Conservation (phyloP, 1,140 invertebrate species). For the Scaptomyza pallida region DNA sequence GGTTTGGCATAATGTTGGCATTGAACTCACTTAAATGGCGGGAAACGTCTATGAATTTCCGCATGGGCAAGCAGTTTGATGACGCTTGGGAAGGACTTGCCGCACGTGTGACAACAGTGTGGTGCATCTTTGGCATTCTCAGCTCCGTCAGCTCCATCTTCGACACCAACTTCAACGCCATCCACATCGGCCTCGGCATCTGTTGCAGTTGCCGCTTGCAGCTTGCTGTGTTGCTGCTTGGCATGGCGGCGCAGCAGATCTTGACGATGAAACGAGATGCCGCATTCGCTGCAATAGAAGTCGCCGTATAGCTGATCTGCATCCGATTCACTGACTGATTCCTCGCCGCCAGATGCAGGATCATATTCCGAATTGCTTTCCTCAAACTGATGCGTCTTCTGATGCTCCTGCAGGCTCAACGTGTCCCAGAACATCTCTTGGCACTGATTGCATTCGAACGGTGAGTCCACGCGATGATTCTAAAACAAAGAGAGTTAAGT, state of each 20-base stretch:
- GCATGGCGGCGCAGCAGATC: constrained; percentile 89
- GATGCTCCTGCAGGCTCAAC: constrained; percentile 87
- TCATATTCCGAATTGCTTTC: constrained; percentile 83
- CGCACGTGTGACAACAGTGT: constrained; percentile 89
- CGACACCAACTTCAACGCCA: background rate
- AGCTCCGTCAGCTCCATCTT: constrained; percentile 49
- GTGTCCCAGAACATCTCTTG: constrained; percentile 92
- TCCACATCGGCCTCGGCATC: background rate
- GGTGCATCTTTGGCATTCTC: constrained; percentile 63
- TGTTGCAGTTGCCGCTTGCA: constrained; percentile 38
- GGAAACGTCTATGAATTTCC: constrained; percentile 88
- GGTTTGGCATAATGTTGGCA: background rate
- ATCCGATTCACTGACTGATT: constrained; percentile 85
- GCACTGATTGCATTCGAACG: constrained; percentile 90
- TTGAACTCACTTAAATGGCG: constrained; percentile 85
- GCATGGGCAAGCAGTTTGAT: constrained; percentile 90
- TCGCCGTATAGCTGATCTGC: constrained; percentile 88
- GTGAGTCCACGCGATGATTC: constrained; percentile 90
- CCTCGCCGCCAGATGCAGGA: constrained; percentile 82
- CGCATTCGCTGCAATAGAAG: constrained; percentile 90
- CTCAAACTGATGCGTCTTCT: constrained; percentile 86
- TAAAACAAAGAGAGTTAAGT: constrained; percentile 63
- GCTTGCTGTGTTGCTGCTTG: constrained; percentile 84
- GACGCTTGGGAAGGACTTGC: constrained; percentile 89
- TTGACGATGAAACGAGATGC: constrained; percentile 89